phyloP scores from a whole-genome alignment of 2,888 invertebrate genomes.

The Eilema griseolum region DNA sequence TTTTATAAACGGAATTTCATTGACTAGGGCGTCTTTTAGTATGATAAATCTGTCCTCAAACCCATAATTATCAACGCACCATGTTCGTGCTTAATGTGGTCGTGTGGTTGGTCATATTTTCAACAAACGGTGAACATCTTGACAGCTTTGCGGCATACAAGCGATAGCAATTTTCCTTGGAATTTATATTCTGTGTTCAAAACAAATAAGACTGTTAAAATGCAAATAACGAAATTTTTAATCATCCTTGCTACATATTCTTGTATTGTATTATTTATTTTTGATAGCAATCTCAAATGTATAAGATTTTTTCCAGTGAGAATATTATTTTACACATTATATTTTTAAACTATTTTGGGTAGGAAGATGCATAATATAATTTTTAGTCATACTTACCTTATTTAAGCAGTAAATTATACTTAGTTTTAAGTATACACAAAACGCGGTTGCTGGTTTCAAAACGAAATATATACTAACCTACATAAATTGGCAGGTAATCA shows the following conservation, averaged over 20 bases:
- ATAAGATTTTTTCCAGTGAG: not conserved
- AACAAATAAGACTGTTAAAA: constrained; percentile 43
- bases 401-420: not conserved
- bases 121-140: too few species aligned
- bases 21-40: too few species aligned
- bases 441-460: not conserved
- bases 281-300: not conserved
- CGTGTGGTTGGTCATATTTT: not conserved
- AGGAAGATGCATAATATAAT: constrained; percentile 7
- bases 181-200: constrained; percentile 18
- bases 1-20: too few species aligned
- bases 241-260: constrained; percentile 21
- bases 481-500: not conserved
- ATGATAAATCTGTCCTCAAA: too few species aligned
- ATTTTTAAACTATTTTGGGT: not conserved
- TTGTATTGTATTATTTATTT: not conserved
- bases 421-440: not conserved
- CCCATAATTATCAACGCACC: too few species aligned
- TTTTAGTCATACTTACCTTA: not conserved
- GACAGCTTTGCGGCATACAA: not conserved
- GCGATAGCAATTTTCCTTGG: not conserved
- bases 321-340: not conserved
- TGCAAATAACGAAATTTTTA: constrained; percentile 13
- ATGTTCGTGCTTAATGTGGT: too few species aligned
- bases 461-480: not conserved